phyloP scores from a whole-genome alignment of 2,888 invertebrate species.

The Scrobipalpa costella region DNA sequence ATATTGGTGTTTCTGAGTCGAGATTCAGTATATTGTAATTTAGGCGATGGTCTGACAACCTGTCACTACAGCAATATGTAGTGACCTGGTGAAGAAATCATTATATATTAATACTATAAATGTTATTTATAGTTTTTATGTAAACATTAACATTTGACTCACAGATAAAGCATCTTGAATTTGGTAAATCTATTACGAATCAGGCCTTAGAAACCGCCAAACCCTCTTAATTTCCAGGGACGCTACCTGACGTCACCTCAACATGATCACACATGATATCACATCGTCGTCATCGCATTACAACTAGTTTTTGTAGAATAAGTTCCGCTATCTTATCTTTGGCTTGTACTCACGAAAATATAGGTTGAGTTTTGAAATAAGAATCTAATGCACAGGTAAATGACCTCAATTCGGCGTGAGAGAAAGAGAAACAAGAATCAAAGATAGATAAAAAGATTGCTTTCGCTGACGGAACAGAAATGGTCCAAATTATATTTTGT shows the following conservation, averaged over 20 bases:
- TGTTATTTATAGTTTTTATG: no score
- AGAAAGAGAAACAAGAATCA: not conserved
- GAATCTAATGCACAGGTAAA: conserved; percentile 24
- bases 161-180: not conserved
- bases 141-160: not conserved
- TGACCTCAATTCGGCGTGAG: conserved; percentile 21
- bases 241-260: conserved; percentile 24
- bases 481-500: no score
- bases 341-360: conserved; percentile 23
- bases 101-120: no score
- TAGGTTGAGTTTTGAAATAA: conserved; percentile 28
- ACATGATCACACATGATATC: conserved; percentile 20
- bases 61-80: no score
- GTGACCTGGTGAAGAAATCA: no score
- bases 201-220: not conserved
- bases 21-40: no score
- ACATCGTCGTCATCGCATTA: conserved; percentile 22
- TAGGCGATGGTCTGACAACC: no score
- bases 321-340: conserved; percentile 28
- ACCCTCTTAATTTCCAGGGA: not conserved
- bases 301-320: conserved; percentile 14
- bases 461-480: no score
- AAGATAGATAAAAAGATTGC: not conserved
- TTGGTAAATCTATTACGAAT: not conserved
- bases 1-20: no score